Evolutionary conservation across 2,797 vertebrate species (phyloP), one percentile per base, ranked within the genome.

Genomic region (Tiaroga cobitis): DNA sequence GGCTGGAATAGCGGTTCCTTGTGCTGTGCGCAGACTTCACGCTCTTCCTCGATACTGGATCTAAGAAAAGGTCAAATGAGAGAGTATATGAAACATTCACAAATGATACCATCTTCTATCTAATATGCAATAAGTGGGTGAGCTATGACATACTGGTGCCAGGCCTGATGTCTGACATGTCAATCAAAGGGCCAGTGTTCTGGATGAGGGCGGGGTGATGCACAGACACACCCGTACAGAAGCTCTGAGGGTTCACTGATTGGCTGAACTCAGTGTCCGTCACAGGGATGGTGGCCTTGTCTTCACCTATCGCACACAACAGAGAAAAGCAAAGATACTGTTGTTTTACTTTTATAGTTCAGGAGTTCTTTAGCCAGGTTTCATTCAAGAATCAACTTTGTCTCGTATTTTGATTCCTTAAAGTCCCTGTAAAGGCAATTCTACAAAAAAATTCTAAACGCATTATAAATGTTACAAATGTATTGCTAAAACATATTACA

Each of bases 91-190:
- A 67, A 19, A 67, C 59, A 68, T 80, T 24, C 4, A 39, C 41
- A 46, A 15, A 49, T 46, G 21, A n/a, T 51, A 15, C 8, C 2
- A n/a, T 41, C 51, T 26, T 41, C 9, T 3, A 63, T 49, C 74
- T 43, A 9, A 19, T 19, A 46, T 79, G 3, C 15, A 61, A 46
- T 34, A 21, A 72, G 34, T 79, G 37, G 3, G 18, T 21, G 61
- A 39, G 6, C 19, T 79, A 5, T 65, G 69, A 92, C 98, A 92
- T 94, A 99, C 98, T 99, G 89, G 98, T 99, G 94, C 98, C 98
- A 1, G 98, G 98, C 85, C 98, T 96, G 91, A 99, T 99, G 93
- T 99, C 98, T 0, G 98, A 99, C 98, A 99, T 99, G 92, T 99
- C 98, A 29, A 99, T 99, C 94, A 99, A 94, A 43, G 98, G 98